Evolutionary conservation across 2,888 invertebrate species (phyloP), one percentile per base, ranked within the genome.

Genomic region (Melanchra persicariae): DNA sequence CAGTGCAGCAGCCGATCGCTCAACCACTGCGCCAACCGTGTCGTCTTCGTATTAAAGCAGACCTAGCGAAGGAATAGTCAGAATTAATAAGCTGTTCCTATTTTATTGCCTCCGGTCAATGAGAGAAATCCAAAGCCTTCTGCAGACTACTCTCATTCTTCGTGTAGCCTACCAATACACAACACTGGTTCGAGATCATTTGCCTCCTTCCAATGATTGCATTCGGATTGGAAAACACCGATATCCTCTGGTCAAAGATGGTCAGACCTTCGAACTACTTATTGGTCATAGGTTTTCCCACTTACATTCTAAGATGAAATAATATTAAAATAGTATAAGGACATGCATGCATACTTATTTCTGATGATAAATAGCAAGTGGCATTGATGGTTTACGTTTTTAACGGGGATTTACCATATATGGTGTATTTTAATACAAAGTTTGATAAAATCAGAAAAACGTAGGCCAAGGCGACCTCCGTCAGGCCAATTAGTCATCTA

Each of bases 391-490:
- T 74, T 52, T 24, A 37, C 3, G 8, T 26, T 17, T n/a, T 40
- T 24, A 49, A 40, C 10, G 26, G 24, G 24, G 43, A 71, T 51
- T 58, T 55, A 24, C 68, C 67, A 12, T 57, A 43, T 12, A 54
- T 22, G 65, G 45, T 12, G 15, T 22, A 45, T 55, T 67, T 19
- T 62, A 52, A 30, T 76, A 24, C 5, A 7, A 49, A 54, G 34
- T 62, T 67, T 71, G 64, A 77, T 81, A 30, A 49, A 69, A 84
- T 77, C 59, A 51, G 49, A 58, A 54, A 30, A 43, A 12, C 55
- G 61, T 63, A 64, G 71, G 82, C 54, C 83, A 82, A 85, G 79
- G 85, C 47, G n/a, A 80, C 7, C 12, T 51, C 45, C 22, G 45
- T 10, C 26, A 49, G 49, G 59, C 34, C 40, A 58, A 55, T 57